Evolutionary conservation across 2,888 invertebrate genomes (phyloP).

Genomic region (Dynastes tityus): DNA sequence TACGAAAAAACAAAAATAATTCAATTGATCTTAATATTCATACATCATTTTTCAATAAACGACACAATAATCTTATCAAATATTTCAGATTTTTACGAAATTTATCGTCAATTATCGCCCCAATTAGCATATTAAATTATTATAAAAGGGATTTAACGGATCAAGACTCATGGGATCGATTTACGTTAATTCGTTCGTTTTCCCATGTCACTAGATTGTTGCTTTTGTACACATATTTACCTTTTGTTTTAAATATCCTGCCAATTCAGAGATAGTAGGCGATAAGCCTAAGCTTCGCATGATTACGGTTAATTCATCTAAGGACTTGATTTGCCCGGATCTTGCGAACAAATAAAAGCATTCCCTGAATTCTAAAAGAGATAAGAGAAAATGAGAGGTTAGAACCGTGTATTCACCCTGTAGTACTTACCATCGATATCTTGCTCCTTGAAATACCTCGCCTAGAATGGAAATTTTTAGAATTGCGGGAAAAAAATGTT

Average conservation of each 20-base stretch:
- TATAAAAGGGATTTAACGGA: not conserved
- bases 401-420: not conserved
- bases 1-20: too few species aligned
- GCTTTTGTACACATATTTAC: constrained; percentile 54
- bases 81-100: not conserved
- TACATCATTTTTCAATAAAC: too few species aligned
- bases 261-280: constrained; percentile 92
- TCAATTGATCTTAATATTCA: too few species aligned
- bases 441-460: constrained; percentile 93
- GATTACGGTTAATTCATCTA: constrained; percentile 93
- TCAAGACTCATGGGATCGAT: not conserved
- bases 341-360: constrained; percentile 96
- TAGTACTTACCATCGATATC: constrained; percentile 91
- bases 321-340: constrained; percentile 88
- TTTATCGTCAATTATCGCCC: not conserved
- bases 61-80: constrained; percentile 27
- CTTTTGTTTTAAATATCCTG: constrained; percentile 84
- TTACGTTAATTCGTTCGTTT: not conserved
- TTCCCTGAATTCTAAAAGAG: constrained; percentile 90
- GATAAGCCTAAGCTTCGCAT: constrained; percentile 96
- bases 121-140: not conserved
- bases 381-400: constrained; percentile 36
- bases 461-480: constrained; percentile 74
- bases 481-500: constrained; percentile 21
- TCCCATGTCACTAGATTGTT: not conserved